Evolutionary conservation across 2,888 invertebrate genomes (phyloP).

Genomic region (Eilema caniola): DNA sequence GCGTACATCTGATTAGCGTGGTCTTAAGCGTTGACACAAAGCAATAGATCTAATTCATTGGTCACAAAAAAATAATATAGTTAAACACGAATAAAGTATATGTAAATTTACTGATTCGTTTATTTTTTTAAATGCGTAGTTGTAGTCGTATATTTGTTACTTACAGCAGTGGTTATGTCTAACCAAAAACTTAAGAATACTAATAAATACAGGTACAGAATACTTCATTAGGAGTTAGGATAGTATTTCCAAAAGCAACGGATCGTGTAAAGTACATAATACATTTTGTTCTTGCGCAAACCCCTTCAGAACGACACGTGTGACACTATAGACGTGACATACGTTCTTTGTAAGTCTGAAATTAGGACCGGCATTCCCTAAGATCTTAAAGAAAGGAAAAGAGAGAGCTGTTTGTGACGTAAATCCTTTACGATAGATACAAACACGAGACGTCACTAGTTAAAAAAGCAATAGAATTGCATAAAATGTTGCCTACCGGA

Average conservation of each 20-base stretch:
- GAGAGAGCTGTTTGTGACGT: neutral
- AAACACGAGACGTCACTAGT: neutral
- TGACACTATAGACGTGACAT: no score
- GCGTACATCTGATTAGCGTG: neutral
- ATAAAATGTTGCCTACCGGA: slow-evolving; percentile 57
- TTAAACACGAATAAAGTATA: neutral
- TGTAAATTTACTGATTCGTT: neutral
- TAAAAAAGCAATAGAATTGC: slow-evolving; percentile 9
- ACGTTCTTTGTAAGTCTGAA: no score
- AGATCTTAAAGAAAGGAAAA: neutral
- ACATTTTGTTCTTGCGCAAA: no score
- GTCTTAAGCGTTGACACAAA: slow-evolving; percentile 16
- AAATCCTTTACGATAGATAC: neutral
- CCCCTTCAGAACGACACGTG: no score
- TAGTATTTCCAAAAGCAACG: neutral
- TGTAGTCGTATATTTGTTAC: no score
- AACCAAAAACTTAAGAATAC: neutral
- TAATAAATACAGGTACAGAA: neutral
- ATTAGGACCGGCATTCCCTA: neutral
- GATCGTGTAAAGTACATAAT: neutral
- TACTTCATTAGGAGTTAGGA: no score
- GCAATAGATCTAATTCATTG: slow-evolving; percentile 1
- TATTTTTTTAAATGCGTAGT: neutral
- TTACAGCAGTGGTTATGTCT: no score
- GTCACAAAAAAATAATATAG: neutral